Evolutionary conservation across 2,888 invertebrate species (phyloP).

Genomic region (Phortica okadai): DNA sequence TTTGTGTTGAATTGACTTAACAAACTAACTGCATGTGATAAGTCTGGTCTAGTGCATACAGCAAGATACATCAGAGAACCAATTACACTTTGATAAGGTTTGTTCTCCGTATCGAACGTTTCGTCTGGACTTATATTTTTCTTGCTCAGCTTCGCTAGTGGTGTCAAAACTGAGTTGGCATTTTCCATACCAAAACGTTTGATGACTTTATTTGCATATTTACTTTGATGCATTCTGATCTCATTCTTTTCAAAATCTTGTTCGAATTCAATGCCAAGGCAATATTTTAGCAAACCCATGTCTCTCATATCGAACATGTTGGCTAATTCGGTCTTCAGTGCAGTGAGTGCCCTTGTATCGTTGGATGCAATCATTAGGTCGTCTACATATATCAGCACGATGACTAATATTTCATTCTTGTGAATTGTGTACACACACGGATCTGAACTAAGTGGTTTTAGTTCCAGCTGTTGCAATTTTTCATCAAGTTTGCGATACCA

Average conservation of each 20-base stretch:
- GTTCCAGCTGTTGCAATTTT: conserved; percentile 1
- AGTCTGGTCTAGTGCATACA: too few species aligned
- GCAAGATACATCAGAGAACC: conserved; percentile 39
- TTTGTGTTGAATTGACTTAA: too few species aligned
- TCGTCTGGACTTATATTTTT: conserved; percentile 33
- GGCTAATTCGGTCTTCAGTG: too few species aligned
- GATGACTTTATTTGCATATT: neutral
- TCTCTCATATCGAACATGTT: too few species aligned
- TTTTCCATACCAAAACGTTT: too few species aligned
- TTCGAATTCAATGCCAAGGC: conserved; percentile 19
- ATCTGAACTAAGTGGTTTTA: conserved; percentile 6
- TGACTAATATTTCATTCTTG: neutral
- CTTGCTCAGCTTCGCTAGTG: neutral
- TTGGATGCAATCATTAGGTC: too few species aligned
- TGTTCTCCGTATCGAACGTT: too few species aligned
- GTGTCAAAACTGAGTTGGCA: neutral
- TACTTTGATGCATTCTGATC: neutral
- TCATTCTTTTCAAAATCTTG: conserved; percentile 26
- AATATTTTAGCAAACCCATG: conserved; percentile 45
- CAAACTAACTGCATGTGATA: too few species aligned
- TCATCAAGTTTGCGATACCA: conserved; percentile 21
- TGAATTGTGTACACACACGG: conserved; percentile 4
- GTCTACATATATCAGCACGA: neutral
- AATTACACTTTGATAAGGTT: conserved; percentile 37
- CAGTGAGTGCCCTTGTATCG: too few species aligned